Evolutionary conservation across 2,113 vertebrate genomes (phyloP), one percentile per base, ranked within the genome.

Genomic region (Myotis lucifugus): DNA sequence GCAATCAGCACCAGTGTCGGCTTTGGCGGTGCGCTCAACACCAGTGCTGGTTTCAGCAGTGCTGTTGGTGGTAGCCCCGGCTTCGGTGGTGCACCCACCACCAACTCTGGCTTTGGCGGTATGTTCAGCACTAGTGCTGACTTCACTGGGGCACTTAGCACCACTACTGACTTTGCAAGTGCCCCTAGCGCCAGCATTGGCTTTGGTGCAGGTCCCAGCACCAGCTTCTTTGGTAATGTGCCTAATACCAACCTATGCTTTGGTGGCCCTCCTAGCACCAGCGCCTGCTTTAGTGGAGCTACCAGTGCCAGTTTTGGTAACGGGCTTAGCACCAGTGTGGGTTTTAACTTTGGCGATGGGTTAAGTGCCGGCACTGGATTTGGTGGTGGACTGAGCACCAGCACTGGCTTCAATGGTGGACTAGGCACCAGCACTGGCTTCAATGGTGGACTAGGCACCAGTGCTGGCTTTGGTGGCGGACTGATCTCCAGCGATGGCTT

Each of bases 181-280:
- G 66, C 67, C 29, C 54, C 77, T 11, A 93, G 52, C 46, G 61
- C 66, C 34, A 94, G 29, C n/a, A 48, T 83, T 21, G 73, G 34
- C 32, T 93, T 96, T 91, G 84, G 88, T 87, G 74, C 93, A 23
- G 50, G 83, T 79, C 70, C 91, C 46, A 92, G 81, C 64, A 90
- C 42, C 50, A 85, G 56, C 19, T 72, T 97, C 88, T 97, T 96
- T 85, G 93, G 91, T 91, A 96, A 82, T 76, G 18, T 94, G 54
- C 84, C 93, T 95, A 96, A 91, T 27, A 96, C 91, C 37, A 96
- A 79, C 37, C 76, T 96, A 37, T 90, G 91, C 69, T 96, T 96
- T 93, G 69, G 74, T 76, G 74, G 61, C 34, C 54, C 74, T 96
- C 67, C 91, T 34, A 88, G 74, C 81, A 96, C 88, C 76, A 93